Evolutionary conservation across 2,888 invertebrate species (phyloP).

Genomic region (Harpalus rubripes): DNA sequence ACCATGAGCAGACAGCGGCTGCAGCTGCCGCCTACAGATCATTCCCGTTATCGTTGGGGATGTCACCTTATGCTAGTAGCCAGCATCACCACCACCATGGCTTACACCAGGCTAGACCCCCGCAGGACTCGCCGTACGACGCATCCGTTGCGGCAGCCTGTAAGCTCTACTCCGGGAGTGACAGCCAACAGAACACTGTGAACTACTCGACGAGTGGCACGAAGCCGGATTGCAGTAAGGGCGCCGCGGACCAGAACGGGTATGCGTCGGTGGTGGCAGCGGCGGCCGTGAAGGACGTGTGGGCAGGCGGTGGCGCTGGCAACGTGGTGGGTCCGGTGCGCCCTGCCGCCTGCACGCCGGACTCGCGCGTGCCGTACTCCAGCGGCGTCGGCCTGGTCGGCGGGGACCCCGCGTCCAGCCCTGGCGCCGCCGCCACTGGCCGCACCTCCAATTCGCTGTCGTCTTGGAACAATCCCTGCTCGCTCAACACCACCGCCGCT

Average conservation of each 20-base stretch:
- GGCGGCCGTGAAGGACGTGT: slow-evolving; percentile 82
- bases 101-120: slow-evolving; percentile 87
- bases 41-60: slow-evolving; percentile 91
- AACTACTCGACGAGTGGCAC: slow-evolving; percentile 80
- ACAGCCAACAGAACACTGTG: slow-evolving; percentile 81
- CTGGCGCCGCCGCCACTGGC: slow-evolving; percentile 82
- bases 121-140: slow-evolving; percentile 95
- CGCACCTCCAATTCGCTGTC: slow-evolving; percentile 80
- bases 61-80: slow-evolving; percentile 89
- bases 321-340: slow-evolving; percentile 84
- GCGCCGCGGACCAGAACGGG: slow-evolving; percentile 81
- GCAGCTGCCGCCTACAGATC: slow-evolving; percentile 88
- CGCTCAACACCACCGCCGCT: slow-evolving; percentile 89
- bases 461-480: slow-evolving; percentile 94
- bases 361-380: slow-evolving; percentile 89
- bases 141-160: slow-evolving; percentile 92
- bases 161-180: slow-evolving; percentile 85
- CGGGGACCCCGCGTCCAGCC: slow-evolving; percentile 86
- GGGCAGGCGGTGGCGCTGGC: slow-evolving; percentile 86
- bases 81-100: slow-evolving; percentile 88
- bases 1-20: slow-evolving; percentile 86
- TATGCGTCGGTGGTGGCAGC: slow-evolving; percentile 86
- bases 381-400: slow-evolving; percentile 85
- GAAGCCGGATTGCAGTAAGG: slow-evolving; percentile 89
- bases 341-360: slow-evolving; percentile 94